Conservation (phyloP, 1,140 invertebrate species). For the Stegodyphus mimosarum region DNA sequence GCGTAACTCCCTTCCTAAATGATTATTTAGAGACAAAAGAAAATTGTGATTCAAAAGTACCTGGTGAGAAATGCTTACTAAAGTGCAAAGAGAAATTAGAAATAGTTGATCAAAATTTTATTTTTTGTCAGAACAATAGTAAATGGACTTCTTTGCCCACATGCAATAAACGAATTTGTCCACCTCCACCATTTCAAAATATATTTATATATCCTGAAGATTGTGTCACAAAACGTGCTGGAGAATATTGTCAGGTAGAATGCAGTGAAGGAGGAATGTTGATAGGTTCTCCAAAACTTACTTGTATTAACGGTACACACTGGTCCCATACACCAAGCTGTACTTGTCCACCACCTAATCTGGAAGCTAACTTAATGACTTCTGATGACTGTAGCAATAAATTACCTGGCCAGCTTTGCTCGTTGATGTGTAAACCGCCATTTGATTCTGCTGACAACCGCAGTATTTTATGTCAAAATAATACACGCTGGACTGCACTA, state of each 20-base stretch:
- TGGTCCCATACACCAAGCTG: conserved; percentile 9
- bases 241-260: background rate
- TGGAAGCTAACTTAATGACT: background rate
- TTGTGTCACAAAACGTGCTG: background rate
- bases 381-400: background rate
- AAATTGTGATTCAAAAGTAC: background rate
- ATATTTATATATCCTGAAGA: background rate
- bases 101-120: background rate
- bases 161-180: background rate
- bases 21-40: background rate
- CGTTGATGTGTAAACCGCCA: background rate
- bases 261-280: background rate
- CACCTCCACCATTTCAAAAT: background rate
- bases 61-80: background rate
- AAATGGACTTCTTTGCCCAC: background rate
- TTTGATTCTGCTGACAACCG: background rate
- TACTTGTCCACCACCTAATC: background rate
- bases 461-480: background rate
- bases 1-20: background rate
- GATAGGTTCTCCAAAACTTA: background rate
- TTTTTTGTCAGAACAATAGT: background rate
- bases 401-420: background rate
- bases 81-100: background rate
- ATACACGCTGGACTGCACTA: background rate
- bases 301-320: background rate